Percentiles rank a stretch among this genome's conserved stretches.
These are phyloP conservation scores for Eustalomyia histrio DNA, from an alignment of 2,888 invertebrate genomes.

Conservation along the genomic window DNA sequence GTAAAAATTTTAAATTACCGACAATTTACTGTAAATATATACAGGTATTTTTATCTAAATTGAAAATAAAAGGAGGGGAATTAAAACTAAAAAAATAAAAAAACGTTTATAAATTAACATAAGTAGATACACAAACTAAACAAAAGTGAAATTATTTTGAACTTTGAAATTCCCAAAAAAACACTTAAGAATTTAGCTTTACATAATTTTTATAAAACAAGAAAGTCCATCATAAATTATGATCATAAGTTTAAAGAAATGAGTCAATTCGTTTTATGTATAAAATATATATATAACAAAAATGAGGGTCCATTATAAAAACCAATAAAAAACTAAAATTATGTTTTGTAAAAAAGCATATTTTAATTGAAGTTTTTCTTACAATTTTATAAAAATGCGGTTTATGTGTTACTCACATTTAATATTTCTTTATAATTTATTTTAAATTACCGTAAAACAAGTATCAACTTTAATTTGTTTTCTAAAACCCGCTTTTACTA, in stretches of 20 bases:
- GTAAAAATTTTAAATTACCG: background rate
- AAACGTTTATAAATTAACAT: background rate
- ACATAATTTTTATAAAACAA: background rate
- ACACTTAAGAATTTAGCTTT: too few species aligned
- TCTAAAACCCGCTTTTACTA: background rate
- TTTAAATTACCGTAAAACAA: background rate
- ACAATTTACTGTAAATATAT: background rate
- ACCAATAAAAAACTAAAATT: background rate
- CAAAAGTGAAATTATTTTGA: conserved; percentile 2
- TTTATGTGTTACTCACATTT: conserved; percentile 26
- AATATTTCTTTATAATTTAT: conserved; percentile 4
- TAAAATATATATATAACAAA: background rate
- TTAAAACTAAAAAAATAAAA: conserved; percentile 22
- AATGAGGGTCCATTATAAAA: background rate
- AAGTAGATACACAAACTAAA: background rate
- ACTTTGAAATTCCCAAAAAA: background rate
- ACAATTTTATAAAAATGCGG: conserved; percentile 1
- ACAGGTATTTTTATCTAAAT: conserved; percentile 19
- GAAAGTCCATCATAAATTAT: background rate
- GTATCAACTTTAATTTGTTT: background rate
- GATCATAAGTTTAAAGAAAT: background rate
- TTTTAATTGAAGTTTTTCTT: background rate
- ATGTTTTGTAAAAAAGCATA: background rate
- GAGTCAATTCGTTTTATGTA: background rate
- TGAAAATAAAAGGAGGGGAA: background rate